A percentile compares a stretch with the other conserved stretches of the same genome.
phyloP scores from a whole-genome alignment of 2,113 vertebrate species.

The Cygnus atratus region DNA sequence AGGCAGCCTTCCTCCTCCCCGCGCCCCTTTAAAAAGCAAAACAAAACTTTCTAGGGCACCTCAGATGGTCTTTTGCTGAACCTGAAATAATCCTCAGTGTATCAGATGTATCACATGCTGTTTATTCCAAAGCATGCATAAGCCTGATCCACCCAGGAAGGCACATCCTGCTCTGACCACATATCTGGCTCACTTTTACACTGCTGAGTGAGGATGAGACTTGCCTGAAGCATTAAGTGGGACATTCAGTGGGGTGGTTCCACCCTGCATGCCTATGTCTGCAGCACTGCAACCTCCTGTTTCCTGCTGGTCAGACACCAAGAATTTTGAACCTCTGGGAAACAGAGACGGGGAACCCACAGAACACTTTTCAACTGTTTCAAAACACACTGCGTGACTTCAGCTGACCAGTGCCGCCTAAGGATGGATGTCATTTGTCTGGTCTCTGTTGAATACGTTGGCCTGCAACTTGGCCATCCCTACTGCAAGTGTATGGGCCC shows the following conservation, averaged over 20 bases:
- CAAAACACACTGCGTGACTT: neutral
- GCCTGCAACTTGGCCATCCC: neutral
- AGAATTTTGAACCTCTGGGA: neutral
- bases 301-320: neutral
- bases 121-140: neutral
- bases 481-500: neutral
- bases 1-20: neutral
- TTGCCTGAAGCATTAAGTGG: neutral
- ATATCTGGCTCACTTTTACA: neutral
- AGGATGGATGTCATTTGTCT: neutral
- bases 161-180: neutral
- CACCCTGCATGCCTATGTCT: too few species aligned
- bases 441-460: neutral
- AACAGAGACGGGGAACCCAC: neutral
- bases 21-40: neutral
- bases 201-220: neutral
- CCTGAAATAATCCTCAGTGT: constrained; percentile 25
- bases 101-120: neutral
- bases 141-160: neutral
- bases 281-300: neutral
- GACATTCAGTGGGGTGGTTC: rapidly evolving
- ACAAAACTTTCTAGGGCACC: neutral
- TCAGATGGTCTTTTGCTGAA: constrained; percentile 1
- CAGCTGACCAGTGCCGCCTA: neutral
- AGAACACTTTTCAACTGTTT: neutral